Conservation (phyloP, 2,888 invertebrate species). For the Lamproptera curius region DNA sequence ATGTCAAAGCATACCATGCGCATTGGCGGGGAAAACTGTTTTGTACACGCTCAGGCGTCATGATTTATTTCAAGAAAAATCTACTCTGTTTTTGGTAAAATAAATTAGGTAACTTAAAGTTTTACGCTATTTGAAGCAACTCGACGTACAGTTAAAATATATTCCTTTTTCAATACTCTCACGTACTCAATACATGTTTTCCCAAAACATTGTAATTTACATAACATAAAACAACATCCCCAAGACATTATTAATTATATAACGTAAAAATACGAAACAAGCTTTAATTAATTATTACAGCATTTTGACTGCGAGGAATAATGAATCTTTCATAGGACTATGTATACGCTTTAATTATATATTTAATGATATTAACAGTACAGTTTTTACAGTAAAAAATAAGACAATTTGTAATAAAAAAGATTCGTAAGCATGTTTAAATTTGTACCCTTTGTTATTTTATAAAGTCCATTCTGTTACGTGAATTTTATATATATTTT, state of each 20-base stretch:
- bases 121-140: no score
- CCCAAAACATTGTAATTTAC: no score
- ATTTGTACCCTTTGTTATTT: background rate
- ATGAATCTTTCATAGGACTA: background rate
- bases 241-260: no score
- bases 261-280: background rate
- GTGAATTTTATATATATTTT: background rate
- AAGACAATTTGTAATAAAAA: background rate
- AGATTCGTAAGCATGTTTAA: background rate
- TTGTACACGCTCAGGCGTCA: no score
- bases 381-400: background rate
- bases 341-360: background rate
- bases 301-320: no score
- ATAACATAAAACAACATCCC: no score
- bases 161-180: no score
- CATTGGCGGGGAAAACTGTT: conserved; percentile 1
- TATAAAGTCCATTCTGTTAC: background rate
- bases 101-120: no score
- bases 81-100: no score
- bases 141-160: no score
- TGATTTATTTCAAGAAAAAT: no score
- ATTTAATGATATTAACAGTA: background rate
- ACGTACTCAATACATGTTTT: no score
- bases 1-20: conserved; percentile 3
- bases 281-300: background rate